Conservation (phyloP, 2,797 vertebrate species). For the Pantherophis alleghaniensis region DNA sequence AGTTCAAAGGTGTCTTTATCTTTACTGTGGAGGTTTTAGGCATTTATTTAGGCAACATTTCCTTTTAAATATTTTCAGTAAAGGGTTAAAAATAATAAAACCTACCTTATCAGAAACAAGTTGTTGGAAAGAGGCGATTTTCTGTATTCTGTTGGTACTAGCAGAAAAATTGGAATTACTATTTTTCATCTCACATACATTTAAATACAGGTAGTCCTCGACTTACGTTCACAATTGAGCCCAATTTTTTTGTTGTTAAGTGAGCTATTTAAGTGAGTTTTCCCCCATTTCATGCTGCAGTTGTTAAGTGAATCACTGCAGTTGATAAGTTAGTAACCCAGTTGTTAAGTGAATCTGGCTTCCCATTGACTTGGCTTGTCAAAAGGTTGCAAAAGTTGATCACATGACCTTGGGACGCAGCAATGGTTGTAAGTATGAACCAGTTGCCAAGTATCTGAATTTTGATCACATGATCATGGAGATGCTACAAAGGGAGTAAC, state of each 20-base stretch:
- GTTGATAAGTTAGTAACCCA: too few relatives aligned
- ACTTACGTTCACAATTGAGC: neutral
- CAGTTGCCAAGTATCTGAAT: too few relatives aligned
- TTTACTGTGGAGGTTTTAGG: neutral
- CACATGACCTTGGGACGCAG: too few relatives aligned
- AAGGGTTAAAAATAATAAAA: neutral
- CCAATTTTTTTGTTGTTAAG: neutral
- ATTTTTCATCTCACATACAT: neutral
- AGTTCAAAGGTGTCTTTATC: neutral
- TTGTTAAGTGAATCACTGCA: too few relatives aligned
- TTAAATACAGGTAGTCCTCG: neutral
- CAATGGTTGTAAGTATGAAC: too few relatives aligned
- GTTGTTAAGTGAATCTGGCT: too few relatives aligned
- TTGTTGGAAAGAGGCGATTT: neutral
- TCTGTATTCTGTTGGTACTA: neutral
- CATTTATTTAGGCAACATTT: neutral
- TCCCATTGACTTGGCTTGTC: too few relatives aligned
- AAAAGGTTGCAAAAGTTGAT: too few relatives aligned
- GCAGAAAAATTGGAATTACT: neutral
- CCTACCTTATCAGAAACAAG: neutral
- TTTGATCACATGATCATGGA: too few relatives aligned
- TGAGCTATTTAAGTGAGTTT: neutral
- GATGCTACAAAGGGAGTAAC: too few relatives aligned
- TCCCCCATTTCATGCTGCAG: neutral
- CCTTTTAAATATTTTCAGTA: neutral